Conservation (phyloP, 2,797 vertebrate species). For the Microctenopoma steveboyesi region DNA sequence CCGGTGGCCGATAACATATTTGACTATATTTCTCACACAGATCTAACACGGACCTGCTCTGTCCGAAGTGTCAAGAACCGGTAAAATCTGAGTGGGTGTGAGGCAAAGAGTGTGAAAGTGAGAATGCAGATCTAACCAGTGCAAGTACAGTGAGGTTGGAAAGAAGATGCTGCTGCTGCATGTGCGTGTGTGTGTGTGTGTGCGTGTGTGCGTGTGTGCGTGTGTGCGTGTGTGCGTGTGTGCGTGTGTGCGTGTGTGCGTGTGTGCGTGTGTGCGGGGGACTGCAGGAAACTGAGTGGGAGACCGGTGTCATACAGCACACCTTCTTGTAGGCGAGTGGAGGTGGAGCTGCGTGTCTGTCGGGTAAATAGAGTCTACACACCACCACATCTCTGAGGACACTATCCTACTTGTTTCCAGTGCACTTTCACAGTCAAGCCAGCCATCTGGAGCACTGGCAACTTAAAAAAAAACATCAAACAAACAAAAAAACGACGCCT, state of each 20-base stretch:
- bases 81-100: constrained; percentile 42
- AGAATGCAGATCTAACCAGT: constrained; percentile 40
- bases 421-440: constrained; percentile 44
- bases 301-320: constrained; percentile 63
- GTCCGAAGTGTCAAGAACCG: constrained; percentile 40
- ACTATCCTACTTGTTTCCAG: constrained; percentile 50
- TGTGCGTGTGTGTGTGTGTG: too few relatives aligned
- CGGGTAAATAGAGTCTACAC: constrained; percentile 70
- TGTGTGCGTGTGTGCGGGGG: constrained; percentile 10
- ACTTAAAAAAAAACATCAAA: constrained; percentile 18
- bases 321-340: constrained; percentile 69
- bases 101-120: constrained; percentile 26
- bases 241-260: too few relatives aligned
- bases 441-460: constrained; percentile 41
- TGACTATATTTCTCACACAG: constrained; percentile 8
- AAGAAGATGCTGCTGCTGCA: constrained; percentile 12
- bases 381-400: constrained; percentile 66
- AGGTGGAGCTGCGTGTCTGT: constrained; percentile 63
- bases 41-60: constrained; percentile 11
- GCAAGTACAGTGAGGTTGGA: constrained; percentile 19
- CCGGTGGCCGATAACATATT: constrained; percentile 3
- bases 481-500: background rate
- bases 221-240: constrained; percentile 5
- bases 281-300: constrained; percentile 63
- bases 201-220: too few relatives aligned